These are phyloP conservation scores for roundworm (Caenorhabditis elegans) DNA, from an alignment of 1,140 invertebrate genomes.

Conservation along the genomic window WBcel235 BX284602.5:7461501-7462000, in stretches of 20 bases:
- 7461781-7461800: not conserved
- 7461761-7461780: not conserved
- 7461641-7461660: not conserved
- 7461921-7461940: slow-evolving; percentile 3
- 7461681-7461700: not conserved
- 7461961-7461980: slow-evolving; percentile 39
- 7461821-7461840: not conserved
- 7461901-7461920: not conserved
- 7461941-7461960: slow-evolving; percentile 36
- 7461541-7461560: not conserved
- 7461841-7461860: not conserved
- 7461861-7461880: not conserved
- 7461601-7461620: not conserved
- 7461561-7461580: not conserved
- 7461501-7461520: slow-evolving; percentile 16
- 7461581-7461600: not conserved
- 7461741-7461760: not conserved
- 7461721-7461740: not conserved
- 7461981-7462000: slow-evolving; percentile 31
- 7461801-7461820: not conserved
- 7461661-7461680: not conserved
- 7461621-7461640: not conserved
- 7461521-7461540: slow-evolving; percentile 12
- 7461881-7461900: not conserved
- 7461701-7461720: too few relatives aligned